phyloP scores from a whole-genome alignment of 2,797 vertebrate species.

The Antennarius maculatus region DNA sequence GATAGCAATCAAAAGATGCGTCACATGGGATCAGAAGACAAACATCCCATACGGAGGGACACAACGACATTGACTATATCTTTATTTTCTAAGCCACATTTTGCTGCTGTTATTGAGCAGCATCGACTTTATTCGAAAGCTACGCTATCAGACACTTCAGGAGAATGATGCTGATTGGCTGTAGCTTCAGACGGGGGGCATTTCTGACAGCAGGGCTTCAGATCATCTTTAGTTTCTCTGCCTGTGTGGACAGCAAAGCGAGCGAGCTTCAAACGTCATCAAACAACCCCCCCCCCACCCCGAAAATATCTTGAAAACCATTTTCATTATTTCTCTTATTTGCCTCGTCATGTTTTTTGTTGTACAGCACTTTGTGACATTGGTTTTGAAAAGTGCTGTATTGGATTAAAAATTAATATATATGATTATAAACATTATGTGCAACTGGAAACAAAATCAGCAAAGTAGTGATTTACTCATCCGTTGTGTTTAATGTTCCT shows the following conservation, averaged over 20 bases:
- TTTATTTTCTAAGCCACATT: neutral
- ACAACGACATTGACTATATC: too few relatives aligned
- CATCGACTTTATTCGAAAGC: neutral
- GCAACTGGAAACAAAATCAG: constrained; percentile 49
- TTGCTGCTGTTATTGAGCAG: neutral
- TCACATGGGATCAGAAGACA: too few relatives aligned
- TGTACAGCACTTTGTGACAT: constrained; percentile 57
- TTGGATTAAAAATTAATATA: constrained; percentile 36
- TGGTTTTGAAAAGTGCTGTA: constrained; percentile 56
- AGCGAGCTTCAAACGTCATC: constrained; percentile 6
- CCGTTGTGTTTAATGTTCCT: constrained; percentile 66
- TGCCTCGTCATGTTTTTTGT: constrained; percentile 15
- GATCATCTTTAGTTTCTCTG: constrained; percentile 2
- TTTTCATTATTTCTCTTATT: constrained; percentile 26
- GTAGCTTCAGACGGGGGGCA: neutral
- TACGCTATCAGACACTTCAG: neutral
- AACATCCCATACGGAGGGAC: neutral
- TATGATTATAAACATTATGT: constrained; percentile 52
- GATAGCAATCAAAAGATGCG: too few relatives aligned
- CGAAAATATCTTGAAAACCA: neutral
- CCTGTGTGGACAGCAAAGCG: constrained; percentile 5
- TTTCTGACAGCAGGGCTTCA: neutral
- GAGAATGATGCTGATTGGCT: neutral
- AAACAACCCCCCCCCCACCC: neutral
- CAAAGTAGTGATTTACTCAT: constrained; percentile 60